Base-by-base conservation (phyloP, 2,888 invertebrate species). In the Thelaira solivaga region DNA sequence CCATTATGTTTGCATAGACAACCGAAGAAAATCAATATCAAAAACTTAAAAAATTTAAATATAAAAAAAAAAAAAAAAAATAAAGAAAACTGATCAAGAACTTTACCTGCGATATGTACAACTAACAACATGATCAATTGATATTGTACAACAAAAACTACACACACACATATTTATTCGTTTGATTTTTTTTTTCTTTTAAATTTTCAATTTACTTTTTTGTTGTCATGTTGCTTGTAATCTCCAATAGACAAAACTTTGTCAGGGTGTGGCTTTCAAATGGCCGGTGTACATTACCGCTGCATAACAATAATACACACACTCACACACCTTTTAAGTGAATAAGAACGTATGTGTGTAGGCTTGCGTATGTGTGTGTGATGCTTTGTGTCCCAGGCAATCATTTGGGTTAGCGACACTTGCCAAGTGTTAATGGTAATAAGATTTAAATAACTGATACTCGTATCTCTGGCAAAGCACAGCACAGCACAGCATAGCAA, bases 401-500 rank as follows among this genome's bases (percentile, higher is more conserved):
- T n/a, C 59, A 24, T 59, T 57, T 64, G 41, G 77, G 64, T 69
- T 64, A 73, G 73, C 73, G 77, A 77, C 77, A 77, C 77, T 77
- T 77, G 73, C 73, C 68, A 77, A 80, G 80, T 76, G 80, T 80
- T 80, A 80, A 76, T 80, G 76, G 80, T 69, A 73, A 76, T 73
- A 69, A 72, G 80, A 80, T 80, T 76, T 65, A 76, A 80, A 77
- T 68, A 64, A 64, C 77, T 62, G 77, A 77, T 77, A 77, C 41
- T n/a, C 65, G n/a, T n/a, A n/a, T n/a, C n/a, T n/a, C n/a, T n/a
- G n/a, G n/a, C n/a, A n/a, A n/a, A n/a, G n/a, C n/a, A n/a, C n/a
- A n/a, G n/a, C n/a, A n/a, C n/a, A n/a, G n/a, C n/a, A n/a, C n/a
- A n/a, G n/a, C n/a, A n/a, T 0, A 51, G 11, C 34, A 57, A 74